Conservation (phyloP, 2,113 vertebrate genomes). For the Pampusana beccarii region DNA sequence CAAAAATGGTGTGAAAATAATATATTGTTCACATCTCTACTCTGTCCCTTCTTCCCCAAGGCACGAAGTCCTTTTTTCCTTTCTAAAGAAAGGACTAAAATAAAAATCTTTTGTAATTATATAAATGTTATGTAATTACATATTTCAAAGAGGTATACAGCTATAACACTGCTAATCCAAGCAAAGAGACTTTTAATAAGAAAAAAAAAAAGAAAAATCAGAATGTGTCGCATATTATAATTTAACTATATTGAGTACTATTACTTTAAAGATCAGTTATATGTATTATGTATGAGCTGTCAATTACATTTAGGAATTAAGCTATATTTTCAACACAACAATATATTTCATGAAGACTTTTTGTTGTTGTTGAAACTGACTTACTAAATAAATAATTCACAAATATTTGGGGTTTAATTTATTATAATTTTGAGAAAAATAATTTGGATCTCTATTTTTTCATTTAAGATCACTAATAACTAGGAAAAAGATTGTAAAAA, state of each 20-base stretch:
- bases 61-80: fast-evolving
- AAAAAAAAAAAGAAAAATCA: not conserved
- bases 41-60: not conserved
- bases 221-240: not conserved
- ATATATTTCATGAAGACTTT: fast-evolving
- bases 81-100: not conserved
- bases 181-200: not conserved
- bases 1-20: not conserved
- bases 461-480: not conserved
- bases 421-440: not conserved
- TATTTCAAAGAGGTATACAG: not conserved
- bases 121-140: not conserved
- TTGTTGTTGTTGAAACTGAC: not conserved
- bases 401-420: not conserved
- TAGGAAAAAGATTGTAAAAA: not conserved
- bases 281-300: not conserved
- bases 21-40: not conserved
- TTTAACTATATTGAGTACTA: not conserved
- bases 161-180: not conserved
- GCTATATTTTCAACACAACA: not conserved
- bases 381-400: not conserved
- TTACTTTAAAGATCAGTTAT: not conserved
- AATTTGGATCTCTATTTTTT: not conserved
- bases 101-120: not conserved
- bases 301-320: not conserved